Base-by-base conservation (phyloP, 2,797 vertebrate species). In the Malurus leucopterus region DNA sequence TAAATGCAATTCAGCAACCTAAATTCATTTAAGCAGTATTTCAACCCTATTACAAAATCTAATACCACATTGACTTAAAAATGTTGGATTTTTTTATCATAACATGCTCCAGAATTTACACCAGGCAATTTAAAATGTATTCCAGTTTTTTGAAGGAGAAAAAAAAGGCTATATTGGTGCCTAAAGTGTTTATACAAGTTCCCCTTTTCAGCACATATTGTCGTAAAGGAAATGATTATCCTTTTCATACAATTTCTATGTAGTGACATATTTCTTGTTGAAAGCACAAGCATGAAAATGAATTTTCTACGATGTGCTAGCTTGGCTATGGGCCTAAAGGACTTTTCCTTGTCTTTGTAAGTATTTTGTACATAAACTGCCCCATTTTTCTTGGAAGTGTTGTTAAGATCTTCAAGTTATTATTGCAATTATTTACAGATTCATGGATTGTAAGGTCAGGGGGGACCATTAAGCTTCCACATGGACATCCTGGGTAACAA, bases 211-310 rank as follows among this genome's bases (percentile, higher is more conserved):
- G 40, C 51, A 77, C 54, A 62, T 21, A 32, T 50, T 88, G 6
- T 54, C 77, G 29, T 49, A 85, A 86, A 86, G 58, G 62, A 77
- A 93, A 74, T 59, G 0, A 32, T 74, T 80, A 82, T 59, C 15
- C 29, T 82, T 90, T 86, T 86, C 65, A 87, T 69, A 73, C 4
- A 53, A 46, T 83, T 91, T 80, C 55, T 77, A 55, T 15, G 20
- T 20, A 54, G 62, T 61, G 41, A 65, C 8, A 71, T 53, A 69
- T 62, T 80, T 83, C 65, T 88, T 90, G 69, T 74, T 90, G 81
- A 95, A 92, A 92, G 34, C 20, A 65, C 6, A 75, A 58, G 11
- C 53, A 74, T 72, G 43, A 65, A 91, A 92, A 93, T 75, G 76
- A 68, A 63, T 91, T 93, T 93, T 93, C 58, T 85, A 55, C 43